Evolutionary conservation across 2,797 vertebrate genomes (phyloP).

Genomic region (Coracias cyanogaster): DNA sequence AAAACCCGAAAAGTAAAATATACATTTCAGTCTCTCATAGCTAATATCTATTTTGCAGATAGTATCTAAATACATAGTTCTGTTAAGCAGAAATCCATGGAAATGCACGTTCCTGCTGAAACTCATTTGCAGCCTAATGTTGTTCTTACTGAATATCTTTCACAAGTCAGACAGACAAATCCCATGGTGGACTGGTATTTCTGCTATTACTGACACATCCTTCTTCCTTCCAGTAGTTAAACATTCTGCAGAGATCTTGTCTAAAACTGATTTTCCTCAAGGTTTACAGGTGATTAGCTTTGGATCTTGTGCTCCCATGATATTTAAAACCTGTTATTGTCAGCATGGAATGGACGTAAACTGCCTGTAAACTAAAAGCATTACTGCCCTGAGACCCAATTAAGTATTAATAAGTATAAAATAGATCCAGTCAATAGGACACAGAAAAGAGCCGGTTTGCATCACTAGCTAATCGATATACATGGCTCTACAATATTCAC

Average conservation of each 20-base stretch:
- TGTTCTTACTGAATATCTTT: background rate
- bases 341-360: background rate
- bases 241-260: background rate
- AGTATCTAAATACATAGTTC: background rate
- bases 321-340: background rate
- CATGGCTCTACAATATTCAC: background rate
- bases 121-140: background rate
- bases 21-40: background rate
- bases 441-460: background rate
- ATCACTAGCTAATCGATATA: constrained; percentile 37
- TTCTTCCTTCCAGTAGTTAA: background rate
- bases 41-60: background rate
- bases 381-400: background rate
- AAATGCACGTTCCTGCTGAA: background rate
- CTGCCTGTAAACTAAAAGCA: background rate
- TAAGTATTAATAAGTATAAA: constrained; percentile 23
- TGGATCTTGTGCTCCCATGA: background rate
- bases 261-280: background rate
- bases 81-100: background rate
- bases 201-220: background rate
- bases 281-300: background rate
- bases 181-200: background rate
- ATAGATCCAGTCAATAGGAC: background rate
- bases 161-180: background rate
- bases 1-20: background rate